These are phyloP conservation scores for Cistogaster globosa DNA, from an alignment of 2,888 invertebrate genomes.

Conservation along the genomic window DNA sequence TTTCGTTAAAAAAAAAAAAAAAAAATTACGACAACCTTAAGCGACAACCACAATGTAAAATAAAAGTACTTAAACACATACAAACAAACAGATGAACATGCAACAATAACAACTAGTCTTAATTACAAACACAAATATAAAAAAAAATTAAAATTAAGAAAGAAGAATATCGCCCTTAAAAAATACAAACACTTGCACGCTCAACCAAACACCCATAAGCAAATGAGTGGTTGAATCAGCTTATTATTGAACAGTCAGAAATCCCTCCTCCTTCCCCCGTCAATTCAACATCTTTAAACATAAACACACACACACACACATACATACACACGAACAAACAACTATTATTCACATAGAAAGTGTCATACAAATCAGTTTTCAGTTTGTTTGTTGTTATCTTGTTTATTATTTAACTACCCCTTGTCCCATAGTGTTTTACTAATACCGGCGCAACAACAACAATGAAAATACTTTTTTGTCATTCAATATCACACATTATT, in stretches of 20 bases:
- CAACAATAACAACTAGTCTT: conserved; percentile 53
- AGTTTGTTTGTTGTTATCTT: conserved; percentile 38
- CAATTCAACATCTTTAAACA: not conserved
- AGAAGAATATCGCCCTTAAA: conserved; percentile 77
- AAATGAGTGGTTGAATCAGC: conserved; percentile 59
- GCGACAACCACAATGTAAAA: conserved; percentile 77
- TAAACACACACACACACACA: conserved; percentile 57
- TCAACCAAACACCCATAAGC: conserved; percentile 68
- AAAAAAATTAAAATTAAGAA: conserved; percentile 72
- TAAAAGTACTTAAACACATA: conserved; percentile 60
- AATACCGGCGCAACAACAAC: not conserved
- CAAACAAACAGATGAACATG: conserved; percentile 10
- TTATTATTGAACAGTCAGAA: conserved; percentile 64
- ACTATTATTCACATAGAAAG: conserved; percentile 41
- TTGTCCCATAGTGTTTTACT: conserved; percentile 18
- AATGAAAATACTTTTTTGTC: conserved; percentile 74
- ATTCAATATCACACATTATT: conserved; percentile 79
- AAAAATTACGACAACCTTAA: conserved; percentile 67
- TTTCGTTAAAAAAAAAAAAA: conserved; percentile 43
- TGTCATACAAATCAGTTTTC: conserved; percentile 64
- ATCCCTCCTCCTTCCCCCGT: conserved; percentile 58
- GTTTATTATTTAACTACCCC: conserved; percentile 60
- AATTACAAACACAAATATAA: conserved; percentile 66
- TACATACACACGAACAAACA: conserved; percentile 62
- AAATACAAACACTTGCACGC: conserved; percentile 74